A percentile compares a stretch with the other conserved stretches of the same genome.
These are phyloP conservation scores for Capromys pilorides DNA, from an alignment of 2,797 vertebrate species.

Conservation along the genomic window DNA sequence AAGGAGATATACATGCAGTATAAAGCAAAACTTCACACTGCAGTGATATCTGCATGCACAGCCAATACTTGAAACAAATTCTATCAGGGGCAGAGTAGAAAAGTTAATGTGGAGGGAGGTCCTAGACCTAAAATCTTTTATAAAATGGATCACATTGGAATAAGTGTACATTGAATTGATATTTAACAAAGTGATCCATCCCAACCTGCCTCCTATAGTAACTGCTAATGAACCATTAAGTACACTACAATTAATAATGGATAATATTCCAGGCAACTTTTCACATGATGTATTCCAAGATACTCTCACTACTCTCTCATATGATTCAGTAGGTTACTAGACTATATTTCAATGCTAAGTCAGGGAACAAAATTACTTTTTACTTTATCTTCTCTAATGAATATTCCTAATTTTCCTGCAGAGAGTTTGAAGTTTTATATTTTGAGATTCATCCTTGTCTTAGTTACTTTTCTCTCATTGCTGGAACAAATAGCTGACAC, in stretches of 20 bases:
- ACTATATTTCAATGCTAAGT: not conserved
- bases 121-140: constrained; percentile 61
- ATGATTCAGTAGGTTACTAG: not conserved
- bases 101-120: constrained; percentile 62
- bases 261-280: not conserved
- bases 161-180: constrained; percentile 52
- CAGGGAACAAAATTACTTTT: not conserved
- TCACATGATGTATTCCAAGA: constrained; percentile 24
- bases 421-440: not conserved
- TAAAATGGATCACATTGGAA: constrained; percentile 72
- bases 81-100: not conserved
- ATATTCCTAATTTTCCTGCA: not conserved
- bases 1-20: not conserved
- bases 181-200: constrained; percentile 61
- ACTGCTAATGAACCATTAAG: constrained; percentile 34
- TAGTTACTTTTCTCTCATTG: too few relatives aligned
- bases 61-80: constrained; percentile 13
- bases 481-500: too few relatives aligned
- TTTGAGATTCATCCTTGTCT: not conserved
- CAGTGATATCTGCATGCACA: not conserved
- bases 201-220: not conserved
- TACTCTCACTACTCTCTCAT: not conserved
- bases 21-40: not conserved
- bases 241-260: not conserved
- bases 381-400: not conserved